Evolutionary conservation across 2,888 invertebrate species (phyloP).

Genomic region (Altica lythri): DNA sequence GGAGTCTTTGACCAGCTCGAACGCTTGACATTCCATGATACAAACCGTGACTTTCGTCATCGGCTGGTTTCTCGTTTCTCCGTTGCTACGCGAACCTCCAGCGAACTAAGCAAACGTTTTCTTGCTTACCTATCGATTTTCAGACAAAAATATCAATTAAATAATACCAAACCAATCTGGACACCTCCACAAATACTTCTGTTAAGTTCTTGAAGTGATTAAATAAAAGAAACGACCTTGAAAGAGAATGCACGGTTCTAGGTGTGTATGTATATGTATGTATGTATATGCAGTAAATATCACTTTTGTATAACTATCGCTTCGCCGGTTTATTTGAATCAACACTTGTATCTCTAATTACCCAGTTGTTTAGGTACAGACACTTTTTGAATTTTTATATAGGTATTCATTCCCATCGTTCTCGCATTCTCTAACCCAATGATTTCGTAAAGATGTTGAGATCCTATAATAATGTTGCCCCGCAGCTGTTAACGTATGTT

Average conservation of each 20-base stretch:
- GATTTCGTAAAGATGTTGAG: constrained; percentile 21
- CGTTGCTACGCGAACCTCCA: constrained; percentile 23
- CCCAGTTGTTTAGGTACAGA: constrained; percentile 1
- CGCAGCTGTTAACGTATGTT: constrained; percentile 30
- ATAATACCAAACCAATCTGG: constrained; percentile 20
- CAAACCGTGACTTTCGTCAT: constrained; percentile 40
- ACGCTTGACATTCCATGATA: constrained; percentile 38
- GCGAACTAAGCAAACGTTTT: constrained; percentile 28
- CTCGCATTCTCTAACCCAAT: constrained; percentile 11
- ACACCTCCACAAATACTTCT: constrained; percentile 15
- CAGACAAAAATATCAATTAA: constrained; percentile 26
- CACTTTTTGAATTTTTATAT: background rate
- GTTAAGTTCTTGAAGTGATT: constrained; percentile 7
- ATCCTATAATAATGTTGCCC: constrained; percentile 21
- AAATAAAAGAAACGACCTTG: constrained; percentile 19
- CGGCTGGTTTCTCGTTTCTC: constrained; percentile 30
- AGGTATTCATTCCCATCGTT: constrained; percentile 9
- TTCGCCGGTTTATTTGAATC: constrained; percentile 8
- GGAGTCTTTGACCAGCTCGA: constrained; percentile 31
- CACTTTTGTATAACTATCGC: background rate
- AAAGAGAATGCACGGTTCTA: constrained; percentile 10
- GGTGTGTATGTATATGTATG: constrained; percentile 5
- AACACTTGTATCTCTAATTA: constrained; percentile 12
- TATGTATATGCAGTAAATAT: no score
- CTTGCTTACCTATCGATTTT: constrained; percentile 34